phyloP scores from a whole-genome alignment of 2,797 vertebrate genomes.

The Hephaestus fuliginosus region DNA sequence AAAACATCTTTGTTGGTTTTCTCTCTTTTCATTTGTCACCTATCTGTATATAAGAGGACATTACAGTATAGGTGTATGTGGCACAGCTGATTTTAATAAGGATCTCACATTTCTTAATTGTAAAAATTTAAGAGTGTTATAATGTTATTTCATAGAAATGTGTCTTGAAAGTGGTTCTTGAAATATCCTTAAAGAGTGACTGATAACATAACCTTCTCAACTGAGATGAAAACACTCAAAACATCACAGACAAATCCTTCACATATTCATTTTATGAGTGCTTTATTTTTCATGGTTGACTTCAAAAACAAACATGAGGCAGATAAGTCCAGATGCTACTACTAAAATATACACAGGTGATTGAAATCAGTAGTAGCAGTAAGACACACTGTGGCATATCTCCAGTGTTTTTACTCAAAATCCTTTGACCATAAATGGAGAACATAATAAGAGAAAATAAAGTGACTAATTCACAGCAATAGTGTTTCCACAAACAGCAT shows the following conservation, averaged over 20 bases:
- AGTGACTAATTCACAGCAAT: neutral
- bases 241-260: neutral
- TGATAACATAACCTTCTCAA: too few species aligned
- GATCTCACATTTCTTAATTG: neutral
- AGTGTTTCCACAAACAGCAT: neutral
- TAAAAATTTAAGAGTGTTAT: neutral
- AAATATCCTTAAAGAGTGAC: neutral
- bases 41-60: neutral
- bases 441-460: neutral
- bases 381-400: neutral
- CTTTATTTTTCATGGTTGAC: conserved; percentile 23
- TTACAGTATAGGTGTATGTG: neutral
- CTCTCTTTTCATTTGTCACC: too few species aligned
- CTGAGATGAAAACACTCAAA: neutral
- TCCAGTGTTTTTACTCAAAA: neutral
- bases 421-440: neutral
- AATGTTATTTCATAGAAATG: neutral
- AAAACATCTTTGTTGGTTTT: too few species aligned
- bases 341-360: neutral
- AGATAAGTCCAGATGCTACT: neutral
- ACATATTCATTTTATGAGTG: neutral
- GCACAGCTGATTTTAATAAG: neutral
- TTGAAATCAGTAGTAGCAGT: neutral
- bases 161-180: neutral
- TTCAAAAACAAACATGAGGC: neutral